Percentiles rank a stretch among this genome's conserved stretches.
phyloP scores from a whole-genome alignment of 1,140 invertebrate species.

The Drosophila chauvacae region DNA sequence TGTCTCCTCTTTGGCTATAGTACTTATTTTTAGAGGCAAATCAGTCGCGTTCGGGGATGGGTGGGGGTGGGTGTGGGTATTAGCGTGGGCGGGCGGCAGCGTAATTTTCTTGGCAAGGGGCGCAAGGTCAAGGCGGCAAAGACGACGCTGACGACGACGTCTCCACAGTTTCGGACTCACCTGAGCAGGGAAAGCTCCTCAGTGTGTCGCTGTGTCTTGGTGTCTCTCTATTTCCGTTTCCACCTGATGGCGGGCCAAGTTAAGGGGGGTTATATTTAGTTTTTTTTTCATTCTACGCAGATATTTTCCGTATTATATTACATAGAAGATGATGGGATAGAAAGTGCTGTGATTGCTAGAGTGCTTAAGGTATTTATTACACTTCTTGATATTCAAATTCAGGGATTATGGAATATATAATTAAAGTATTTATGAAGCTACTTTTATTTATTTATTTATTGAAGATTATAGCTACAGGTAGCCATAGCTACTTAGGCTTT shows the following conservation, averaged over 20 bases:
- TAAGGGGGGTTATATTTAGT: constrained; percentile 12
- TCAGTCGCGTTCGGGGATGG: not conserved
- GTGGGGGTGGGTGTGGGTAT: not conserved
- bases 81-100: constrained; percentile 10
- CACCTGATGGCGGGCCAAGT: constrained; percentile 45
- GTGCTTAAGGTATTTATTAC: not conserved
- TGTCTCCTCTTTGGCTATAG: constrained; percentile 27
- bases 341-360: not conserved
- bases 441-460: no score
- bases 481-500: no score
- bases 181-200: constrained; percentile 45
- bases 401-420: not conserved
- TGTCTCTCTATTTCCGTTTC: constrained; percentile 46
- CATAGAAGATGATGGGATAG: not conserved
- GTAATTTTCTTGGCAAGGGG: constrained; percentile 43
- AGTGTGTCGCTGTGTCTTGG: not conserved
- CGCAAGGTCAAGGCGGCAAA: constrained; percentile 71
- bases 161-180: constrained; percentile 33
- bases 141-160: constrained; percentile 9
- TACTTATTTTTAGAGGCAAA: constrained; percentile 50
- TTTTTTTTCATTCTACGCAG: not conserved
- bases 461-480: no score
- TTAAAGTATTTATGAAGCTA: not conserved
- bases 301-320: constrained; percentile 57
- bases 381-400: not conserved